Base-by-base conservation (phyloP, 2,113 vertebrate species). In the Cariama cristata region DNA sequence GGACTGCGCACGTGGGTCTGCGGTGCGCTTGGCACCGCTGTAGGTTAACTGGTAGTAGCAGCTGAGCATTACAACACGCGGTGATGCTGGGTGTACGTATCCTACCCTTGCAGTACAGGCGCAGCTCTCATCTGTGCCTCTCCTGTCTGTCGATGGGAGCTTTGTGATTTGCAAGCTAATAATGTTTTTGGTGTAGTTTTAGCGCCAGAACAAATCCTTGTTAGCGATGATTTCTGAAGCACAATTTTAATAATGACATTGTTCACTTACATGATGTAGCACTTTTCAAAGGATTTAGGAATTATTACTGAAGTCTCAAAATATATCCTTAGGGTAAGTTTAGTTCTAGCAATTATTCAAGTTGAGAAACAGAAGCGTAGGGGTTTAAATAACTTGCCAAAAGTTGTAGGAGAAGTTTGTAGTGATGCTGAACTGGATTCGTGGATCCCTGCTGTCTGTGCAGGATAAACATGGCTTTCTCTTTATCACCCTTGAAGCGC, bases 161-260 rank as follows among this genome's bases (percentile, higher is more conserved):
- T 75, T 63, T 88, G 69, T 83, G 63, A 86, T 93, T 89, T 89
- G 88, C 91, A 93, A 76, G 75, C 59, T 86, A 79, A 76, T 77
- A 60, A 55, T 40, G 71, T 6, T 86, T 96, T 92, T 80, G 79
- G 93, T 6, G 8, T 71, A 33, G 79, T 77, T 94, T 63, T 67
- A 66, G 88, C 92, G 71, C 6, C 24, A 52, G 82, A 95, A 88
- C 52, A 84, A 93, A 75, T 60, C 60, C 94, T 95, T 79, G 79
- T 67, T 95, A 86, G 72, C 18, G 91, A 59, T 77, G 94, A 88
- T 83, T 95, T 96, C 94, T 92, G 88, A 96, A 97, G 88, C 64
- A 24, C 92, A 88, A 84, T 92, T 95, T 95, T 95, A 95, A 93
- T 93, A 97, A 97, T 96, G 64, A 88, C 88, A 67, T 80, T 96